Conservation (phyloP, 2,113 vertebrate species). For the Perognathus longimembris region DNA sequence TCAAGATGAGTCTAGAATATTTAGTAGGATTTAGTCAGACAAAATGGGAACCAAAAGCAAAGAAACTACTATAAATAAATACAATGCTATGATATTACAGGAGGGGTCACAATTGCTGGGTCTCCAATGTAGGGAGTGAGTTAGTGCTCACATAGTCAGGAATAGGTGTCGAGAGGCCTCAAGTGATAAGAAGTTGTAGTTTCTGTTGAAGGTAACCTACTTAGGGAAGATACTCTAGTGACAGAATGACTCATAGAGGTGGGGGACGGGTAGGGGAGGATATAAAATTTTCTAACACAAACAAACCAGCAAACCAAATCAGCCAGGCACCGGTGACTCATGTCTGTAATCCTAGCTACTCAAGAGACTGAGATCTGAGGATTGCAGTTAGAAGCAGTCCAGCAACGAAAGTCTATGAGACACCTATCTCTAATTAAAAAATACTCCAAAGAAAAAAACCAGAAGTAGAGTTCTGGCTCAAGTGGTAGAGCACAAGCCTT, state of each 20-base stretch:
- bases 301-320: not conserved
- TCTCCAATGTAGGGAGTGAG: not conserved
- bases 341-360: too few species aligned
- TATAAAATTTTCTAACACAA: not conserved
- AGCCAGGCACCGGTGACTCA: too few species aligned
- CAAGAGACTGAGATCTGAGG: too few species aligned
- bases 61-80: not conserved
- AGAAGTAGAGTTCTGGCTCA: too few species aligned
- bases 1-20: not conserved
- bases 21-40: not conserved
- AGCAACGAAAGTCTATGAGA: too few species aligned
- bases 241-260: not conserved
- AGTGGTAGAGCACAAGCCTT: too few species aligned
- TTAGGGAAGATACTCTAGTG: not conserved
- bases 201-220: not conserved
- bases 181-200: not conserved
- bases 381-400: too few species aligned
- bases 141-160: too few species aligned
- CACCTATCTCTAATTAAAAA: too few species aligned
- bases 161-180: not conserved
- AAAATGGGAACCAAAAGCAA: not conserved
- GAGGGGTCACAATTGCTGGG: not conserved
- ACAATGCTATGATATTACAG: not conserved
- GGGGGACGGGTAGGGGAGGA: too few species aligned
- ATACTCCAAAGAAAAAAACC: too few species aligned